These are phyloP conservation scores for Heliconius himera DNA, from an alignment of 1,140 invertebrate genomes.

Conservation along the genomic window DNA sequence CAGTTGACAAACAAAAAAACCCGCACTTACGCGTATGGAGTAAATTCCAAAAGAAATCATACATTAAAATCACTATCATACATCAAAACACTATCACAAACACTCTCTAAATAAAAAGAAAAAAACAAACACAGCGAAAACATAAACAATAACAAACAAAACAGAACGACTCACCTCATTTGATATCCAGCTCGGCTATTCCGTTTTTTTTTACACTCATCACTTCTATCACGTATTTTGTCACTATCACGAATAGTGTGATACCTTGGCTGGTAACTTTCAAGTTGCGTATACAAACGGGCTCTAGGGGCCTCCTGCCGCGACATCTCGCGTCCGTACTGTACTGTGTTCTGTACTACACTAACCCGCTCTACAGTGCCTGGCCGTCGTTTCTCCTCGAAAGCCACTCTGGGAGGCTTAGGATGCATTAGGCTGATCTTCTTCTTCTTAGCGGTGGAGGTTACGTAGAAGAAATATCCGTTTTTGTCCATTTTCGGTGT, in stretches of 20 bases:
- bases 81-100: not conserved
- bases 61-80: not conserved
- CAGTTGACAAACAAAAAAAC: too few relatives aligned
- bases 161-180: conserved; percentile 54
- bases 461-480: conserved; percentile 78
- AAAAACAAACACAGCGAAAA: not conserved
- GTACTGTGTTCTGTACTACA: conserved; percentile 61
- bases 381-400: conserved; percentile 71
- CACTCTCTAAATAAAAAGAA: not conserved
- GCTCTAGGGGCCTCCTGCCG: conserved; percentile 51
- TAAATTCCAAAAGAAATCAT: too few relatives aligned
- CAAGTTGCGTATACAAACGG: conserved; percentile 72
- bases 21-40: too few relatives aligned
- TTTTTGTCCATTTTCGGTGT: conserved; percentile 79
- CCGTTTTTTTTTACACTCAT: conserved; percentile 65
- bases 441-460: conserved; percentile 80
- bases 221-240: conserved; percentile 74
- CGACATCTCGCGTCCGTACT: conserved; percentile 64
- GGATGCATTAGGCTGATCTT: conserved; percentile 80
- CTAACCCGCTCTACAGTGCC: conserved; percentile 68
- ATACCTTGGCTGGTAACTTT: conserved; percentile 80
- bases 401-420: conserved; percentile 71
- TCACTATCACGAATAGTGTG: conserved; percentile 76
- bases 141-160: conserved; percentile 2
- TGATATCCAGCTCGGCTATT: conserved; percentile 60